phyloP scores from a whole-genome alignment of 2,113 vertebrate species.

The Elephantulus edwardii region DNA sequence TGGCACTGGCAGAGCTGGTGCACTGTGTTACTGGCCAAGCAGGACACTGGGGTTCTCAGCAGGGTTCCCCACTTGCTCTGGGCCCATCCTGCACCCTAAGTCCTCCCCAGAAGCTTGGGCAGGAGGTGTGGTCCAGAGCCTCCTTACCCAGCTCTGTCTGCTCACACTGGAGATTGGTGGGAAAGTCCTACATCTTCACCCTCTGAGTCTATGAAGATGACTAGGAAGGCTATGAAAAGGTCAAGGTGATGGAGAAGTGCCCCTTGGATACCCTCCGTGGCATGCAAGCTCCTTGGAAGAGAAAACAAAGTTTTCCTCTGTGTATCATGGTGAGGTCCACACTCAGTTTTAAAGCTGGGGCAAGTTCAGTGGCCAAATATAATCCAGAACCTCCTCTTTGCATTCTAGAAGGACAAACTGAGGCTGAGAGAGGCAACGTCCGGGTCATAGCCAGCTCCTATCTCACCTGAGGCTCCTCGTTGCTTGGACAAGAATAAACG shows the following conservation, averaged over 20 bases:
- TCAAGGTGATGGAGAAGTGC: not conserved
- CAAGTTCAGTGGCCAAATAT: too few relatives aligned
- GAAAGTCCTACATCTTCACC: not conserved
- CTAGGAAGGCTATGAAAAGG: not conserved
- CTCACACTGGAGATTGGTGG: not conserved
- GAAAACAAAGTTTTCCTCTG: fast-evolving
- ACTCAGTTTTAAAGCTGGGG: not conserved
- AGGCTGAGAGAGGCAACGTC: too few relatives aligned
- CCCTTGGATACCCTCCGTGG: fast-evolving
- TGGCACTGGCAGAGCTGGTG: fast-evolving
- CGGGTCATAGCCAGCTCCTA: too few relatives aligned
- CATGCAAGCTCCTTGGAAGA: fast-evolving
- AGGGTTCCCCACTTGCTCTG: not conserved
- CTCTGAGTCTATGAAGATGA: not conserved
- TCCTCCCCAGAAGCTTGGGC: not conserved
- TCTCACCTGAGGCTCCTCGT: too few relatives aligned
- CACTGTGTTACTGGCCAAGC: not conserved
- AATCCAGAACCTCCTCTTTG: too few relatives aligned
- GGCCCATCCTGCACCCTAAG: not conserved
- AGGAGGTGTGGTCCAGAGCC: fast-evolving
- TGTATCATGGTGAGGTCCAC: fast-evolving
- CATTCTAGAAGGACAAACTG: too few relatives aligned
- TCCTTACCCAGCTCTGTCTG: not conserved
- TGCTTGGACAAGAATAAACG: too few relatives aligned
- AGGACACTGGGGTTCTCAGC: not conserved